Conservation (phyloP, 2,113 vertebrate species). For the Gambusia holbrooki region DNA sequence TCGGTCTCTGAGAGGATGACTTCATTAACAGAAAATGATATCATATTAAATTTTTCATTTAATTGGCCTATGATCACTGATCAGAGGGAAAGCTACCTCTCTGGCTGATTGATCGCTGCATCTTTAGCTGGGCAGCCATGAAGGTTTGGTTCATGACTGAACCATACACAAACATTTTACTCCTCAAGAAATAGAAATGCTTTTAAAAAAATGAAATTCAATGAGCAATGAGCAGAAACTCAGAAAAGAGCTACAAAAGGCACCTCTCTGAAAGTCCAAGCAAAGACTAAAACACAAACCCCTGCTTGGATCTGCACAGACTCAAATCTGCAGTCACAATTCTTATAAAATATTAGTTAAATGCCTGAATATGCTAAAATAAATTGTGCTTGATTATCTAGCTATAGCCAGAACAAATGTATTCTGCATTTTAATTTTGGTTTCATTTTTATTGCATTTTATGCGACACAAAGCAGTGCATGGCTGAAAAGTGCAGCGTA, state of each 20-base stretch:
- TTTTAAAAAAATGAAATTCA: conserved; percentile 72
- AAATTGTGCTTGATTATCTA: background rate
- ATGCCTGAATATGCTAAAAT: background rate
- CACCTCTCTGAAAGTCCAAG: conserved; percentile 35
- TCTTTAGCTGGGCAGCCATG: conserved; percentile 8
- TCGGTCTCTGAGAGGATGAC: no score
- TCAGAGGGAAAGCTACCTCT: no score
- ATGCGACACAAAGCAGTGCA: background rate
- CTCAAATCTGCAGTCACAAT: conserved; percentile 32
- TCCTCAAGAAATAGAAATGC: conserved; percentile 54
- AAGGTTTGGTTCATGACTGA: conserved; percentile 25
- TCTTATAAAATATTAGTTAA: conserved; percentile 5
- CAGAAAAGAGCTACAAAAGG: conserved; percentile 43
- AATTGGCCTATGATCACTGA: no score
- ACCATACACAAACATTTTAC: conserved; percentile 52
- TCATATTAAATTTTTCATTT: no score
- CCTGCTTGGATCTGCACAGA: conserved; percentile 25
- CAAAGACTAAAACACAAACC: conserved; percentile 39
- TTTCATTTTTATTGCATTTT: background rate
- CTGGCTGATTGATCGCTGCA: no score
- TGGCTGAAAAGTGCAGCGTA: background rate
- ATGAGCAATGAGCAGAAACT: conserved; percentile 56
- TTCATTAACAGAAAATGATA: background rate
- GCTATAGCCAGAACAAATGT: background rate
- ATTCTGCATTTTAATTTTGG: background rate